These are phyloP conservation scores for Yasuhikotakia modesta DNA, from an alignment of 2,797 vertebrate genomes.

Conservation along the genomic window DNA sequence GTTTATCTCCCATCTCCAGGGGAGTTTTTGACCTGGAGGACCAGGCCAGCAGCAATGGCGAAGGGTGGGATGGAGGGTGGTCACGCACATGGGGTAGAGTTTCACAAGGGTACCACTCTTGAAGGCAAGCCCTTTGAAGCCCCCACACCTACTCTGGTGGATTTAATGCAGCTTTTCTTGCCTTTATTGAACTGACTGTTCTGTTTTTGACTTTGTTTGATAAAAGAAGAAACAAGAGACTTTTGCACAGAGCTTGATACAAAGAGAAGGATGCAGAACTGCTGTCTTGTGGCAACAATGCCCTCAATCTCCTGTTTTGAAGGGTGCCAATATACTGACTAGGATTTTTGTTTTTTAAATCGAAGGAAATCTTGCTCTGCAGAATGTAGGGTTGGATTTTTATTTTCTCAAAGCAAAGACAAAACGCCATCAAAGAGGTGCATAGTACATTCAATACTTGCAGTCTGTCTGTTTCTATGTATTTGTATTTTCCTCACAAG, in stretches of 20 bases:
- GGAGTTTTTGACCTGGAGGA: constrained; percentile 77
- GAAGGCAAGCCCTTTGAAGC: constrained; percentile 57
- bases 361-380: constrained; percentile 75
- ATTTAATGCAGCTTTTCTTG: constrained; percentile 67
- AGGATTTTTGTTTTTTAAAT: constrained; percentile 59
- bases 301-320: constrained; percentile 76
- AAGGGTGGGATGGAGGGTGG: constrained; percentile 14
- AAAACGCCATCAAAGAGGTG: constrained; percentile 46
- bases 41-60: constrained; percentile 67
- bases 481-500: constrained; percentile 77
- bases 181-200: constrained; percentile 67
- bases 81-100: constrained; percentile 61
- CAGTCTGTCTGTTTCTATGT: constrained; percentile 74
- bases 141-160: constrained; percentile 62
- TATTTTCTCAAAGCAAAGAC: constrained; percentile 72
- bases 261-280: constrained; percentile 68
- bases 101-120: constrained; percentile 62
- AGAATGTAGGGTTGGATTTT: constrained; percentile 75
- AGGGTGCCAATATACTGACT: constrained; percentile 77
- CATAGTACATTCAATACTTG: constrained; percentile 54
- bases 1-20: constrained; percentile 63
- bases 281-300: constrained; percentile 63
- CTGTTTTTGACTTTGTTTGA: constrained; percentile 39
- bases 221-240: constrained; percentile 52
- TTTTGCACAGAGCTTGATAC: constrained; percentile 73